phyloP scores from a whole-genome alignment of 2,888 invertebrate species.

The Conchocele bisecta region DNA sequence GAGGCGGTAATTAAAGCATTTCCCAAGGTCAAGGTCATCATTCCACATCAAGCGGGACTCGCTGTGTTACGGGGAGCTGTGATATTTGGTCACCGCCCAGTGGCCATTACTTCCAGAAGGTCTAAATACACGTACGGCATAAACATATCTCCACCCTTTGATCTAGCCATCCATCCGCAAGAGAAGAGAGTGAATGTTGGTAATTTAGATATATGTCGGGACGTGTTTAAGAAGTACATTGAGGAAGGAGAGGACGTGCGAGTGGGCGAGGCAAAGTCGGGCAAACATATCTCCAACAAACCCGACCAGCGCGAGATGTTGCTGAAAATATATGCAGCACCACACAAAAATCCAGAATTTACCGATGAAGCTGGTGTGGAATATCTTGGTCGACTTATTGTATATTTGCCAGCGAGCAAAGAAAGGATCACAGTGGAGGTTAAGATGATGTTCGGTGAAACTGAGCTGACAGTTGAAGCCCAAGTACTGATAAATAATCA shows the following conservation, averaged over 20 bases:
- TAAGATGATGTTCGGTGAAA: conserved; percentile 65
- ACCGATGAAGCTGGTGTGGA: conserved; percentile 58
- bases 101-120: conserved; percentile 39
- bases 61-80: conserved; percentile 59
- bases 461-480: conserved; percentile 62
- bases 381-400: conserved; percentile 56
- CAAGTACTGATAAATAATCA: conserved; percentile 41
- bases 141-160: conserved; percentile 40
- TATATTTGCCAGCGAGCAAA: conserved; percentile 54
- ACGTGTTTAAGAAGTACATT: conserved; percentile 62
- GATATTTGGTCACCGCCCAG: conserved; percentile 51
- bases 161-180: conserved; percentile 32
- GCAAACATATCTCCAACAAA: conserved; percentile 59
- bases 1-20: conserved; percentile 42
- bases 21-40: conserved; percentile 34
- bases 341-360: conserved; percentile 50
- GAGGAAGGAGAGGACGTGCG: conserved; percentile 50
- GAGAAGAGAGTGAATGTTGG: conserved; percentile 44
- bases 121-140: conserved; percentile 61
- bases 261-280: conserved; percentile 49
- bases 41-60: conserved; percentile 55
- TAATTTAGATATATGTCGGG: conserved; percentile 51
- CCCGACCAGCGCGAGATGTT: conserved; percentile 59
- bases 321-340: conserved; percentile 57
- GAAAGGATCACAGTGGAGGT: conserved; percentile 59